phyloP scores from a whole-genome alignment of 2,113 vertebrate species.

The Larimichthys crocea region DNA sequence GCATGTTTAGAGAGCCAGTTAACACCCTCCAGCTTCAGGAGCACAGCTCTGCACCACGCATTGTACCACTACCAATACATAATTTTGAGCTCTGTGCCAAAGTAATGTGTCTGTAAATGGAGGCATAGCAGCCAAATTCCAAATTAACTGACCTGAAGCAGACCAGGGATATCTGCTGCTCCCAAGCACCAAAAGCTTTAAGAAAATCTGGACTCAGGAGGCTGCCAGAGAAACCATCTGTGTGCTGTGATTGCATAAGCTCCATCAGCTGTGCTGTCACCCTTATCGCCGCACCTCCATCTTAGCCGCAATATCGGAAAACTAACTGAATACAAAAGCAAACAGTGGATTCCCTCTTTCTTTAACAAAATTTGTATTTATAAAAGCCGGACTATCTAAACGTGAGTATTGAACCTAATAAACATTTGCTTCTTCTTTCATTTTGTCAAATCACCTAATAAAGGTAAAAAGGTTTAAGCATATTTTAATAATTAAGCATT shows the following conservation, averaged over 20 bases:
- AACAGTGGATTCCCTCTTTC: slow-evolving; percentile 14
- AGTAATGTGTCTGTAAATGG: slow-evolving; percentile 61
- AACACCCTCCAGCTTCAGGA: slow-evolving; percentile 27
- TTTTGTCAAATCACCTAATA: background rate
- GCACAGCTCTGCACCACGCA: slow-evolving; percentile 45
- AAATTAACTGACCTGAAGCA: slow-evolving; percentile 74
- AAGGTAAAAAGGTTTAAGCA: background rate
- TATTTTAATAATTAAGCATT: background rate
- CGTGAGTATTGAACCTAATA: background rate
- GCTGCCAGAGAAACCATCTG: slow-evolving; percentile 77
- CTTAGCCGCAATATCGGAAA: slow-evolving; percentile 57
- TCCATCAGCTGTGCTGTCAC: slow-evolving; percentile 68
- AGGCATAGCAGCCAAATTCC: slow-evolving; percentile 61
- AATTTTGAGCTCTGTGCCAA: slow-evolving; percentile 56
- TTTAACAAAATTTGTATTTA: slow-evolving; percentile 2
- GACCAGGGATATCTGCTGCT: slow-evolving; percentile 59
- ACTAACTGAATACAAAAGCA: slow-evolving; percentile 32
- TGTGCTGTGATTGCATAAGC: slow-evolving; percentile 66
- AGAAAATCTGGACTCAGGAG: slow-evolving; percentile 61
- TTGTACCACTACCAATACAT: slow-evolving; percentile 56
- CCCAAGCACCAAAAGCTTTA: slow-evolving; percentile 66
- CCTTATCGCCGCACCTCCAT: slow-evolving; percentile 59
- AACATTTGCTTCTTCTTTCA: background rate
- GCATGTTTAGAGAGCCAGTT: slow-evolving; percentile 22
- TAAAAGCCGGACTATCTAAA: slow-evolving; percentile 11